Evolutionary conservation across 2,888 invertebrate genomes (phyloP), one percentile per base, ranked within the genome.

Genomic region (Sinodicranocentrus sp.): DNA sequence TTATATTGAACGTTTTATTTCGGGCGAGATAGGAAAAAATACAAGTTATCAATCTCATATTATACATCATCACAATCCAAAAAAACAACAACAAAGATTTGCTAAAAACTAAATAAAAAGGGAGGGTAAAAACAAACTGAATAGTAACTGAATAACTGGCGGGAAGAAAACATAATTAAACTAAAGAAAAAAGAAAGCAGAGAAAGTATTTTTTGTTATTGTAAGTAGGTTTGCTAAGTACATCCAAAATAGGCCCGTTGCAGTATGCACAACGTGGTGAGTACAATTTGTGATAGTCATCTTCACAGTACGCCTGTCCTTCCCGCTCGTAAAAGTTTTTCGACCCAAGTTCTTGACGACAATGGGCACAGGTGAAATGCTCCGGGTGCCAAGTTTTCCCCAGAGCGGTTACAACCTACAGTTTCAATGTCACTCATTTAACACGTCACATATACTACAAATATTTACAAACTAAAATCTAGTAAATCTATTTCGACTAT

Each of bases 331-430:
- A 99, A 94, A 99, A 99, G 92, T 98, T 99, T 90, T 97, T 94
- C 76, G 98, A 98, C 84, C 98, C 99, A 90, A 99, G 92, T 91
- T 98, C 98, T 90, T 97, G 96, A 90, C 95, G 96, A 93, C 99
- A 99, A 90, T 98, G 98, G 88, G 96, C 96, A 93, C 99, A 99
- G 84, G 95, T 96, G 92, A 99, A 99, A 92, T 99, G 99, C 92
- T 99, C 99, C 63, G 98, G 98, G 91, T 99, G 99, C 98, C 98
- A 99, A 87, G 98, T 98, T 91, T 97, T 96, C 76, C 98, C 99
- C 91, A 99, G 91, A 21, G 99, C 99, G 86, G 98, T 99, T 91
- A 97, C 97, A 89, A 98, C 96, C 93, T 44, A 89, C 86, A 78
- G 63, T 43, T 65, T 26, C 73, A 82, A 61, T 82, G 68, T 76